Evolutionary conservation across 2,113 vertebrate genomes (phyloP), one percentile per base, ranked within the genome.

Genomic region (Rhinogobius similis): DNA sequence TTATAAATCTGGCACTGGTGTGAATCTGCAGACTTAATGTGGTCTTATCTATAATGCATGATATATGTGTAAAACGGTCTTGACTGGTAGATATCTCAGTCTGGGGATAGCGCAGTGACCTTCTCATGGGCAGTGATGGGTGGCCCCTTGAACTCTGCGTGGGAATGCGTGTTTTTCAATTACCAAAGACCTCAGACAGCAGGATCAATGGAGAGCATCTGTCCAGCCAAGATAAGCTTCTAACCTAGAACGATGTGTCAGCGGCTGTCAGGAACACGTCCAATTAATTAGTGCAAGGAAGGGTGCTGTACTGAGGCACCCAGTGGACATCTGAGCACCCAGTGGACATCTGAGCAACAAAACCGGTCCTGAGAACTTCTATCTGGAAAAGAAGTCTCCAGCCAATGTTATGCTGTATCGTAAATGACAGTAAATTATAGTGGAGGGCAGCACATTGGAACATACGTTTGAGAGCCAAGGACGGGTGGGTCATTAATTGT

Each of bases 161-260:
- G 77, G 82, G 87, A 83, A 77, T 75, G 70, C 27, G 72, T 75
- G 27, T 80, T 72, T 74, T 84, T 87, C 65, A 85, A 78, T 89
- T 86, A 72, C 44, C 52, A 75, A 72, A 75, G 82, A 78, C 44
- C 44, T 32, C 38, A 39, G 65, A 5, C 29, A 67, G 52, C 58
- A 53, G 82, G 88, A 88, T 91, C 88, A 86, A 84, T 89, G 78
- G 29, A 18, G 73, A 78, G 81, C 88, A 80, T 88, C 89, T 88
- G 87, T 77, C 77, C 75, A 75, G 1, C 38, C 12, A 75, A 85
- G 86, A 89, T 91, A 89, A 86, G 41, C 58, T 18, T 72, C 76
- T 61, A 63, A 79, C 82, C 76, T 63, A 39, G 89, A 89, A 55
- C 13, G 81, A 86, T 72, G 36, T 9, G 38, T 77, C 71, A 73